Percentiles rank a stretch among this genome's conserved stretches.
Evolutionary conservation across 2,888 invertebrate species (phyloP).

Genomic region (Noctua janthe): DNA sequence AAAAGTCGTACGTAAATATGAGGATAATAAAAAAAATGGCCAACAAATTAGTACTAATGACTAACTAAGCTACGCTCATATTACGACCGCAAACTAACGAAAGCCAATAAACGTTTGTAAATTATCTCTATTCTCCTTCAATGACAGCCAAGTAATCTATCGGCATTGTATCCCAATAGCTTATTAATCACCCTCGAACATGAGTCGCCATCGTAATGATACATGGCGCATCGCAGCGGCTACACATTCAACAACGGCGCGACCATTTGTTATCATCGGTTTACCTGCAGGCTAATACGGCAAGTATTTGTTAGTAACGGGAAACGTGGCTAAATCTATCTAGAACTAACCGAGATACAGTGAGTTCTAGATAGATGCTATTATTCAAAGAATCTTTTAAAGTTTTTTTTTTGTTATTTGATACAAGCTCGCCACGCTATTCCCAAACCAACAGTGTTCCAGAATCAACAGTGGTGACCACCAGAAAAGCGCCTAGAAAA

Average conservation of each 20-base stretch:
- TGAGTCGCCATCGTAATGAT: constrained; percentile 5
- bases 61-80: not conserved
- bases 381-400: not conserved
- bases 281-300: constrained; percentile 5
- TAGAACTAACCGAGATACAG: not conserved
- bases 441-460: not conserved
- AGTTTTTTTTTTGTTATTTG: not conserved
- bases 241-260: constrained; percentile 35
- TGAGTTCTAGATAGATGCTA: not conserved
- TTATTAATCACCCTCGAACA: constrained; percentile 29
- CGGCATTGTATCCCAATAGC: constrained; percentile 5
- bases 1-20: not conserved
- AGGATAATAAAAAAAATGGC: not conserved
- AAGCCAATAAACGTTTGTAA: not conserved
- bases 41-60: not conserved
- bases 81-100: not conserved
- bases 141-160: constrained; percentile 10
- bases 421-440: not conserved
- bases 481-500: not conserved
- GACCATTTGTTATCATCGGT: constrained; percentile 29
- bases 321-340: not conserved
- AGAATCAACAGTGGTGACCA: not conserved
- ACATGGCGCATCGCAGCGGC: not conserved
- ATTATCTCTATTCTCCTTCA: not conserved
- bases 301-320: constrained; percentile 30